phyloP scores from a whole-genome alignment of 2,888 invertebrate genomes.

The Clistopyga incitator region DNA sequence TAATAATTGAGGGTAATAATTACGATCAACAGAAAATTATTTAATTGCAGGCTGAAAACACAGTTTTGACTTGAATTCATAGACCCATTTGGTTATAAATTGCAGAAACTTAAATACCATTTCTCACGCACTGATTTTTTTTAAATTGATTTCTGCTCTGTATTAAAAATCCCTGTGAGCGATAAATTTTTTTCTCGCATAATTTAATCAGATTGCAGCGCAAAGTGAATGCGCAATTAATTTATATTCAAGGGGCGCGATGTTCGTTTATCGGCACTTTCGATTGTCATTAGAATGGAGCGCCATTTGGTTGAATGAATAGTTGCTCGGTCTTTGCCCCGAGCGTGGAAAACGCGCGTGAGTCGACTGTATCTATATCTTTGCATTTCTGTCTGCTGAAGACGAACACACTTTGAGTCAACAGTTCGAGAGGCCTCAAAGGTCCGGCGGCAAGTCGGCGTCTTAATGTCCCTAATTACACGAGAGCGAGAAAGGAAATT shows the following conservation, averaged over 20 bases:
- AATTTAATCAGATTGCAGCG: not conserved
- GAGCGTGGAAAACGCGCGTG: not conserved
- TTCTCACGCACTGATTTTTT: not conserved
- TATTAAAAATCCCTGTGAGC: not conserved
- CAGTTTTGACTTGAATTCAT: not conserved
- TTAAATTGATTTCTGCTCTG: not conserved
- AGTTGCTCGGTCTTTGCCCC: not conserved
- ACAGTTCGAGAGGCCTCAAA: constrained; percentile 33
- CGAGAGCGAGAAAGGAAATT: constrained; percentile 64
- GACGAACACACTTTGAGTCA: constrained; percentile 21
- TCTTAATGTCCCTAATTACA: constrained; percentile 75
- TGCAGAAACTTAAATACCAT: not conserved
- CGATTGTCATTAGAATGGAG: not conserved
- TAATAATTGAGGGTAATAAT: not conserved
- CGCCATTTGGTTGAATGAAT: not conserved
- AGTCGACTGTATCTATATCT: constrained; percentile 13
- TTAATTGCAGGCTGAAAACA: not conserved
- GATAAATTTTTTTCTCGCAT: not conserved
- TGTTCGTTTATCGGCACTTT: not conserved
- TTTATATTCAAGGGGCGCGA: not conserved
- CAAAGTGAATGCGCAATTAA: not conserved
- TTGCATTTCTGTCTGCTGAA: not conserved
- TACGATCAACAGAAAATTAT: not conserved
- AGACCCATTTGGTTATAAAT: not conserved
- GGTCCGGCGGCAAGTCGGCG: constrained; percentile 48